A percentile compares a stretch with the other conserved stretches of the same genome.
Conservation (phyloP, 1,140 invertebrate genomes). For the Pygmarrhopalites habei region DNA sequence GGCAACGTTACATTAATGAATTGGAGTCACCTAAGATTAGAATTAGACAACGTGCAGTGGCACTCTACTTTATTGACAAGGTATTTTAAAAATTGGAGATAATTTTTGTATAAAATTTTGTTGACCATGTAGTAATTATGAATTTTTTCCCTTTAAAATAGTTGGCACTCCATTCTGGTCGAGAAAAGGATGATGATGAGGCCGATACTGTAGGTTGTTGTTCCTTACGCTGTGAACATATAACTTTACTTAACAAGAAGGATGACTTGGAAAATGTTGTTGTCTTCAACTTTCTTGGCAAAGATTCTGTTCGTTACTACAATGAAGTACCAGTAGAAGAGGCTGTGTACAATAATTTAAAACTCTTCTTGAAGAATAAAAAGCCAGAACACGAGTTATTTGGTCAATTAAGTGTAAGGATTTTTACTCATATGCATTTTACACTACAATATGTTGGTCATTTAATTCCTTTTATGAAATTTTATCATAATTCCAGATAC, state of each 20-base stretch:
- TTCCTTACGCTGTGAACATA: constrained; percentile 96
- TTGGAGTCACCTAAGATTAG: constrained; percentile 99
- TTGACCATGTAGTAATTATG: too few species aligned
- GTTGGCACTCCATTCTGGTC: constrained; percentile 95
- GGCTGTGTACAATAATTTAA: constrained; percentile 95
- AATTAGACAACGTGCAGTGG: constrained; percentile 91
- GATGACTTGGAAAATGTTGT: constrained; percentile 89
- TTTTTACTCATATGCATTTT: neutral
- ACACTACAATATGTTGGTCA: too few species aligned
- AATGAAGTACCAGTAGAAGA: constrained; percentile 98
- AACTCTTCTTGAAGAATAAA: constrained; percentile 97
- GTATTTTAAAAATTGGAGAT: too few species aligned
- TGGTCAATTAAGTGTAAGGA: constrained; percentile 80
- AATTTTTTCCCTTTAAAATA: too few species aligned
- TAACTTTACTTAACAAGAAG: constrained; percentile 79
- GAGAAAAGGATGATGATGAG: constrained; percentile 99
- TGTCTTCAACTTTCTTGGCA: constrained; percentile 97
- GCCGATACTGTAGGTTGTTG: constrained; percentile 99
- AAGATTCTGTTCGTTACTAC: constrained; percentile 86
- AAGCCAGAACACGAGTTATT: constrained; percentile 92
- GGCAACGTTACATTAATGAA: constrained; percentile 78
- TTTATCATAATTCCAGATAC: constrained; percentile 56
- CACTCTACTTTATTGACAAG: constrained; percentile 98
- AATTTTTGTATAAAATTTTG: too few species aligned
- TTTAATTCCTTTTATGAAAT: constrained; percentile 22